Percentiles rank a stretch among this genome's conserved stretches.
Evolutionary conservation across 2,888 invertebrate genomes (phyloP).

Genomic region (Neoscelio sp.): DNA sequence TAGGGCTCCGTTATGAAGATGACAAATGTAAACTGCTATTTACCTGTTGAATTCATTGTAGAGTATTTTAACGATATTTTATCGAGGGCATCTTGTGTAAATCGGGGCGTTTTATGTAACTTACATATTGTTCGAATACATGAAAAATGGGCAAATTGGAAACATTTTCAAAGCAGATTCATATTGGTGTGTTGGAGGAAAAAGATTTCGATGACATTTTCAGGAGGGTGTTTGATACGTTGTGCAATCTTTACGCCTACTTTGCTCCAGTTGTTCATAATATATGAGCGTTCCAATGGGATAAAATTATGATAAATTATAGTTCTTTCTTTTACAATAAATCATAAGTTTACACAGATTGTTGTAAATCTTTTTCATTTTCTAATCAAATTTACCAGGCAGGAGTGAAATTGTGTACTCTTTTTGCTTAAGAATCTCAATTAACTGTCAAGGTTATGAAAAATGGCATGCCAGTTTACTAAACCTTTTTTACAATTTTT

Average conservation of each 20-base stretch:
- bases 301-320: neutral
- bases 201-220: slow-evolving; percentile 1
- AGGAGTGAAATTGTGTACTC: no score
- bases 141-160: no score
- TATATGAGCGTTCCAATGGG: no score
- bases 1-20: neutral
- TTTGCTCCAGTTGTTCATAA: slow-evolving; percentile 2
- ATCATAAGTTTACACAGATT: neutral
- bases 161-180: no score
- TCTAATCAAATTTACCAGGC: no score
- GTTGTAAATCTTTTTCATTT: slow-evolving; percentile 4
- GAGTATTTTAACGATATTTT: slow-evolving; percentile 14
- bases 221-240: neutral
- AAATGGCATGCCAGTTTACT: slow-evolving; percentile 9
- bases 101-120: slow-evolving; percentile 55
- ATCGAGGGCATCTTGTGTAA: neutral
- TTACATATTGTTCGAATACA: slow-evolving; percentile 6
- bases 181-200: no score
- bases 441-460: neutral
- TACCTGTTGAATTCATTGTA: slow-evolving; percentile 25
- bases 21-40: slow-evolving; percentile 44
- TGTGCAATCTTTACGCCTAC: slow-evolving; percentile 17
- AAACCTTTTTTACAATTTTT: neutral
- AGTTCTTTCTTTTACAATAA: neutral
- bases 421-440: slow-evolving; percentile 3